phyloP scores from a whole-genome alignment of 2,888 invertebrate species.

The Tortrix viridana region DNA sequence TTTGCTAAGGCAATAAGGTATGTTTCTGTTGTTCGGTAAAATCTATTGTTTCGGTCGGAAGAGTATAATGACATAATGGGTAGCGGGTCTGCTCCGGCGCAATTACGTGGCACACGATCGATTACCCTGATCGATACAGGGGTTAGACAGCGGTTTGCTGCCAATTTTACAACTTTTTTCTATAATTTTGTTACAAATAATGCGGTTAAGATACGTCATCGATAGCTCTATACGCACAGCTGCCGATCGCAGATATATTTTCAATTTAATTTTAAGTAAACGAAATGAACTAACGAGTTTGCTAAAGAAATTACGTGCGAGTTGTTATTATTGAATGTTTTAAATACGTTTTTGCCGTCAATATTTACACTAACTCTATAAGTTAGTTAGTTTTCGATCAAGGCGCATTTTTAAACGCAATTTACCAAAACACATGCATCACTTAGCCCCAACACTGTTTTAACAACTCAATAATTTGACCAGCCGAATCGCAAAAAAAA shows the following conservation, averaged over 20 bases:
- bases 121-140: conserved; percentile 84
- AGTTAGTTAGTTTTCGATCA: not conserved
- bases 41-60: conserved; percentile 77
- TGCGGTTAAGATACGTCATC: conserved; percentile 63
- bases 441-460: conserved; percentile 31
- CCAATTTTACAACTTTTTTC: conserved; percentile 80
- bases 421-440: conserved; percentile 34
- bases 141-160: conserved; percentile 81
- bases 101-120: conserved; percentile 84
- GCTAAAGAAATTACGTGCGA: conserved; percentile 3
- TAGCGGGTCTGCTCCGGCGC: conserved; percentile 77
- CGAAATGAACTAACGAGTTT: conserved; percentile 15
- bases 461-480: conserved; percentile 33
- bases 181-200: conserved; percentile 73
- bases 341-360: not conserved
- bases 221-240: conserved; percentile 54
- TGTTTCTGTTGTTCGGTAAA: conserved; percentile 41
- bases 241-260: conserved; percentile 35
- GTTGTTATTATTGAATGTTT: not conserved
- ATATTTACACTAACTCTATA: not conserved
- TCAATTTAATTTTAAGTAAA: conserved; percentile 31
- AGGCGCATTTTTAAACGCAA: conserved; percentile 40
- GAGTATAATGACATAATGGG: conserved; percentile 83
- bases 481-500: conserved; percentile 21
- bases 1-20: conserved; percentile 44